phyloP scores from a whole-genome alignment of 1,140 invertebrate genomes.

The Theocolax elegans region DNA sequence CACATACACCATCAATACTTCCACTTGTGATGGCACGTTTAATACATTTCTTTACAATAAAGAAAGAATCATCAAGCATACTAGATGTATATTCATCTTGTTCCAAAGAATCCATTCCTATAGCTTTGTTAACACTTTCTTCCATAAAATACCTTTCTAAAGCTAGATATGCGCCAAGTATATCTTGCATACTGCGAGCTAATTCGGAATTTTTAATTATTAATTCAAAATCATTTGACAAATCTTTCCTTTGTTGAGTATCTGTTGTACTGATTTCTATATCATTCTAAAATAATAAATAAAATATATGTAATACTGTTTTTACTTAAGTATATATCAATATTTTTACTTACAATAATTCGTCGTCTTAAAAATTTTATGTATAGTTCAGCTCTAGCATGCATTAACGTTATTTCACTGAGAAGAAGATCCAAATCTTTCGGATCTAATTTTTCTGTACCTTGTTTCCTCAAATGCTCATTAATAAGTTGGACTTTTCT shows the following conservation, averaged over 20 bases:
- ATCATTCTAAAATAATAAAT: constrained; percentile 70
- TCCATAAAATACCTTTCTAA: constrained; percentile 97
- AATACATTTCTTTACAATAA: constrained; percentile 96
- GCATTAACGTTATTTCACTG: constrained; percentile 91
- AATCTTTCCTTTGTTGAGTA: constrained; percentile 68
- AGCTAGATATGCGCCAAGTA: constrained; percentile 89
- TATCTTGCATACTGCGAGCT: constrained; percentile 87
- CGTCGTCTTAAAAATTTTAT: constrained; percentile 87
- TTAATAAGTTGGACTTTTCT: constrained; percentile 75
- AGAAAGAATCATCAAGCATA: constrained; percentile 98
- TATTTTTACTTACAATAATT: constrained; percentile 72
- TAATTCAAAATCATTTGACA: constrained; percentile 73
- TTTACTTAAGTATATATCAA: not conserved
- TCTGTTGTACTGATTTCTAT: constrained; percentile 74
- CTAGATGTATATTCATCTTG: constrained; percentile 84
- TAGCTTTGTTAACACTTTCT: constrained; percentile 94
- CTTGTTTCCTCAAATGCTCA: constrained; percentile 68
- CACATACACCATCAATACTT: constrained; percentile 95
- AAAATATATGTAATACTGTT: constrained; percentile 7
- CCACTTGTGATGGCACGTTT: constrained; percentile 88
- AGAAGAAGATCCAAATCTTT: constrained; percentile 90
- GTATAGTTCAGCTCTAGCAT: constrained; percentile 91
- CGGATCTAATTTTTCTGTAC: constrained; percentile 77
- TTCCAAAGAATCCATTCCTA: constrained; percentile 85
- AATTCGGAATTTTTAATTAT: constrained; percentile 83